Evolutionary conservation across 2,797 vertebrate species (phyloP), one percentile per base, ranked within the genome.

Genomic region (Channallabes apus): DNA sequence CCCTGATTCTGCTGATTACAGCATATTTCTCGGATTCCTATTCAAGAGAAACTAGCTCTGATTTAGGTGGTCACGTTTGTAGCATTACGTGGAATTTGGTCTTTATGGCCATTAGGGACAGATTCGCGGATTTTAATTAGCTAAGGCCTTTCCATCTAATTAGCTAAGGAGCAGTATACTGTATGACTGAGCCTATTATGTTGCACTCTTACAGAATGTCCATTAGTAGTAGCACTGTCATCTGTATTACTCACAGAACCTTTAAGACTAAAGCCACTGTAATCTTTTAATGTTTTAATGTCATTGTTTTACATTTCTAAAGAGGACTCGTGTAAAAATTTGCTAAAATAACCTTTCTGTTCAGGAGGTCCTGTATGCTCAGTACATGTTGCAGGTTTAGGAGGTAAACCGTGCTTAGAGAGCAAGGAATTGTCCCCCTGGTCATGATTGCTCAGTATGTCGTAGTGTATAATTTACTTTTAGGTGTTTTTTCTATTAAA

Each of bases 91-190:
- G 15, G 20, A 80, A 17, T 41, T 27, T 41, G 35, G 24, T 41
- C 59, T 80, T 80, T 15, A 46, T 27, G 22, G 24, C 35, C 59
- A 11, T 11, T 12, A 41, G 59, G 59, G 77, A 46, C 22, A 6
- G 20, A 61, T 78, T 22, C 22, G 46, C 64, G 59, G 59, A 80
- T 80, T 64, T 27, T 41, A 80, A 64, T 80, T 80, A 79, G 77
- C 77, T 8, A n/a, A 41, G 58, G 6, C 77, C 59, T 27, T 80
- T 80, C 17, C 1, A 15, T 80, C 64, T 80, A 62, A 80, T 80
- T 80, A 80, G 61, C 14, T 41, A 46, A 11, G 59, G 59, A 7
- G 35, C 77, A 11, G 59, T 64, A 41, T 62, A 54, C 51, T 54
- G 51, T 54, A 46, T 62, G 59, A 46, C 77, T n/a, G 59, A 79